Conservation (phyloP, 2,888 invertebrate species). For the Drosophila pegasa region DNA sequence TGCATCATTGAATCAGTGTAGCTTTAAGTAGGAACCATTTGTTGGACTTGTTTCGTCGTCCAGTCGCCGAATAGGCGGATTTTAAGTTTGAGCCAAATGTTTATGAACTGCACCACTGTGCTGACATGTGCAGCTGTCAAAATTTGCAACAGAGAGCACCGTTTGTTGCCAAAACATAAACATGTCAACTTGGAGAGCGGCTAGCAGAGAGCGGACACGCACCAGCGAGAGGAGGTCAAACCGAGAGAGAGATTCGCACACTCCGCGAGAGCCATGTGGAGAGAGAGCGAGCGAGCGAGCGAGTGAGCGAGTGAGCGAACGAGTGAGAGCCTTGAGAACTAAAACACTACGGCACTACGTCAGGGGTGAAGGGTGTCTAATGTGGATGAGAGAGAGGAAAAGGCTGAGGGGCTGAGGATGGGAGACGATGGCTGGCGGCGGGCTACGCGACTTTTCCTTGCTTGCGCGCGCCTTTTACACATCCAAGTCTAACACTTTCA, state of each 20-base stretch:
- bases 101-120: constrained; percentile 63
- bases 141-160: constrained; percentile 67
- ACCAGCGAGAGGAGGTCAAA: constrained; percentile 35
- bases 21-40: constrained; percentile 73
- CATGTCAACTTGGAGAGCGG: constrained; percentile 64
- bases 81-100: constrained; percentile 36
- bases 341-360: constrained; percentile 56
- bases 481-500: constrained; percentile 51
- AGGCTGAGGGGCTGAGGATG: constrained; percentile 13
- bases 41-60: constrained; percentile 45
- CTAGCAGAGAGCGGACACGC: constrained; percentile 41
- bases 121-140: constrained; percentile 74
- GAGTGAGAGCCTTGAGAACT: constrained; percentile 53
- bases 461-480: constrained; percentile 56
- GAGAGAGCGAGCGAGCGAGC: constrained; percentile 19
- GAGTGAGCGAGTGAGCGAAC: constrained; percentile 44
- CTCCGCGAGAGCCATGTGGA: constrained; percentile 28
- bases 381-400: constrained; percentile 10
- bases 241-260: constrained; percentile 29
- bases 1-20: constrained; percentile 53
- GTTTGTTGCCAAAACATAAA: constrained; percentile 77
- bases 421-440: constrained; percentile 39
- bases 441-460: constrained; percentile 51
- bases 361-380: constrained; percentile 30
- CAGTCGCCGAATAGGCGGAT: constrained; percentile 8